Evolutionary conservation across 2,113 vertebrate species (phyloP).

Genomic region (Brachyistius frenatus): DNA sequence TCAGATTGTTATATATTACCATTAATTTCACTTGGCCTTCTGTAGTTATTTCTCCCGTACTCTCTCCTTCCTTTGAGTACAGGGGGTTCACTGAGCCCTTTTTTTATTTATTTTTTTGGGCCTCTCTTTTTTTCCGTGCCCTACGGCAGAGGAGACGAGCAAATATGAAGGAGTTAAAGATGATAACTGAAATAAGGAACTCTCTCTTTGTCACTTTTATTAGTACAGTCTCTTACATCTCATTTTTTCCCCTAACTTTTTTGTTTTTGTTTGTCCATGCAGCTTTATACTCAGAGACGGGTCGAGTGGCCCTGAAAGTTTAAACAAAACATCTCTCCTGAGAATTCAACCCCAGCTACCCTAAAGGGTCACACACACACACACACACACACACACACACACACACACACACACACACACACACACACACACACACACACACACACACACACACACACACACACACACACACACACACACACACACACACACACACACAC

Average conservation of each 20-base stretch:
- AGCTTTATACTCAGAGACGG: constrained; percentile 51
- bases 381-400: constrained; percentile 40
- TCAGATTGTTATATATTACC: constrained; percentile 91
- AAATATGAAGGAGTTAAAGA: constrained; percentile 63
- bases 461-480: constrained; percentile 33
- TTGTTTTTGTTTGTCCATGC: constrained; percentile 34
- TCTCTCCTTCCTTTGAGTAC: constrained; percentile 61
- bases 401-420: constrained; percentile 38
- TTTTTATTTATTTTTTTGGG: constrained; percentile 44
- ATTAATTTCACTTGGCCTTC: constrained; percentile 89
- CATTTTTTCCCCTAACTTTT: constrained; percentile 24
- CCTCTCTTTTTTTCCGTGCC: constrained; percentile 51
- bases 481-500: constrained; percentile 24
- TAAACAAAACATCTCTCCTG: constrained; percentile 67
- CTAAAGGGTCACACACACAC: constrained; percentile 30
- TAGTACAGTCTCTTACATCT: constrained; percentile 44
- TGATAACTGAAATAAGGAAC: constrained; percentile 69
- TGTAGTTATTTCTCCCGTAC: constrained; percentile 61
- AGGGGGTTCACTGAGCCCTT: constrained; percentile 75
- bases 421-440: constrained; percentile 22
- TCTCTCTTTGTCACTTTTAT: constrained; percentile 72
- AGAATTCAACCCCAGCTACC: constrained; percentile 60
- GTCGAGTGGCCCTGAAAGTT: constrained; percentile 71
- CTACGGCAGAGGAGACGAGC: constrained; percentile 60
- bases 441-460: constrained; percentile 21